Evolutionary conservation across 2,888 invertebrate species (phyloP), one percentile per base, ranked within the genome.

Genomic region (Dynastes tityus): DNA sequence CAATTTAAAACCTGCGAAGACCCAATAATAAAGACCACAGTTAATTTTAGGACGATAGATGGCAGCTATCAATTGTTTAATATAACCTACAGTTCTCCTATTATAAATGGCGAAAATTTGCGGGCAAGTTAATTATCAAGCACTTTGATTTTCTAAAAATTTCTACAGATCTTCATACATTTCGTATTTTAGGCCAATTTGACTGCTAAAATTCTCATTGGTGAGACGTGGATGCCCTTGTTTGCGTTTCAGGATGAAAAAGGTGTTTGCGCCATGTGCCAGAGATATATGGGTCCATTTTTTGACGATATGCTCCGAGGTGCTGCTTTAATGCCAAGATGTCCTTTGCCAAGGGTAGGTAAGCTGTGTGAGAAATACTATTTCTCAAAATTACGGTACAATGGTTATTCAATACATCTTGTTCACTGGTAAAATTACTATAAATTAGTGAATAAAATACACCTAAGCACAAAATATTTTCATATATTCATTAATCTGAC

Each of bases 261-360:
- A 40, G 73, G 73, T 16, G 37, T 73, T 9, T 73, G 73, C 11
- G 58, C 73, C 6, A 9, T 73, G 22, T 1, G 9, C 9, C 37
- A 40, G 37, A 73, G 58, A 22, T 40, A 73, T 58, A 40, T 40
- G 6, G 73, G 73, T 8, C 73, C 73, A 2, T 16, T 73, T n/a
- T 58, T 73, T 40, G 22, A 9, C 22, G 58, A 73, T 16, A 9
- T 58, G 2, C 37, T 73, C 9, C 55, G 29, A 16, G 37, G 1
- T 16, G 58, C 32, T 22, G 73, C 73, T 2, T 1, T 73, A n/a
- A 58, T 73, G 45, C 73, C 58, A 2, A 51, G 40, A 3, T 76
- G 76, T 67, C 76, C 76, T n/a, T 53, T 76, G 53, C 40, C 76
- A 16, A 37, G 32, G 16, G 76, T 67, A 75, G 0, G 64, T 75